Conservation (phyloP, 2,888 invertebrate genomes). For the Acleris emargana region DNA sequence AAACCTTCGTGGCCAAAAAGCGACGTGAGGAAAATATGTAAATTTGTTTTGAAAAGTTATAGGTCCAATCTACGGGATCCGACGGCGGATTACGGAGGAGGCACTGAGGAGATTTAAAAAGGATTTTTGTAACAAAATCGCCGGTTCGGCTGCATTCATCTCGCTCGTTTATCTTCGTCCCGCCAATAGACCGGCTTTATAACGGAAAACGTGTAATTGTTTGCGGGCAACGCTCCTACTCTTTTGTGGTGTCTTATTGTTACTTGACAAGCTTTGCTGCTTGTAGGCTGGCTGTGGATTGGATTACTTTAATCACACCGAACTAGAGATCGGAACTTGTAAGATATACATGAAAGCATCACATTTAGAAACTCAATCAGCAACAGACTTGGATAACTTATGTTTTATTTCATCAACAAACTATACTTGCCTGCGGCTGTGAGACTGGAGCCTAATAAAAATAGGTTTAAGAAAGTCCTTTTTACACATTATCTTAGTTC, state of each 20-base stretch:
- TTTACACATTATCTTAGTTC: too few relatives aligned
- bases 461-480: too few relatives aligned
- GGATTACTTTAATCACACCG: too few relatives aligned
- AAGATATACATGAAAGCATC: too few relatives aligned
- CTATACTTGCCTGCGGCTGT: too few relatives aligned
- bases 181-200: slow-evolving; percentile 47
- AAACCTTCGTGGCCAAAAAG: slow-evolving; percentile 12
- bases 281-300: too few relatives aligned
- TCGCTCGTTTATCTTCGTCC: slow-evolving; percentile 58
- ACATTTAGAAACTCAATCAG: too few relatives aligned
- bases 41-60: slow-evolving; percentile 72
- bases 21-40: slow-evolving; percentile 57
- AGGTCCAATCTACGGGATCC: slow-evolving; percentile 61
- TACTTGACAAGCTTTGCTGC: slow-evolving; percentile 20
- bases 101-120: slow-evolving; percentile 56
- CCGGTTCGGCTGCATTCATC: slow-evolving; percentile 48
- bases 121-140: slow-evolving; percentile 56
- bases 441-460: too few relatives aligned
- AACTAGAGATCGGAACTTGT: too few relatives aligned
- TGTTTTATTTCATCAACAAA: too few relatives aligned
- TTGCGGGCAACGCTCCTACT: slow-evolving; percentile 39
- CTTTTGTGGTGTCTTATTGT: slow-evolving; percentile 31
- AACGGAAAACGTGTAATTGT: slow-evolving; percentile 47
- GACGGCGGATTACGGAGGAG: slow-evolving; percentile 51
- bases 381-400: too few relatives aligned